Conservation (phyloP, 2,888 invertebrate genomes). For the Lissocephala sabroskyi region DNA sequence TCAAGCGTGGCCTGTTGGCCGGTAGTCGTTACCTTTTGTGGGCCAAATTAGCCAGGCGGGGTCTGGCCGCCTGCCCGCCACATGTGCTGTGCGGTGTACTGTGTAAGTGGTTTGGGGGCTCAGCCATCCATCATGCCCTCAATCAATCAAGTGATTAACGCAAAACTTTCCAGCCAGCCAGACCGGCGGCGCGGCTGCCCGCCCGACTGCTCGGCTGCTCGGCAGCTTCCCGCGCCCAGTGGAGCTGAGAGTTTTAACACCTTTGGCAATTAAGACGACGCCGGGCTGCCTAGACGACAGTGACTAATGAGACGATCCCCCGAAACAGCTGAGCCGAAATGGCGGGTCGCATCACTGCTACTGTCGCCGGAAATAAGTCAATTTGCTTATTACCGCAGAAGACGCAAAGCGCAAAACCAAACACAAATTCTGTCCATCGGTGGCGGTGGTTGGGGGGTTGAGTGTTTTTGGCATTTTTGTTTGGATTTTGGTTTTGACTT, state of each 20-base stretch:
- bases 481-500: too few species aligned
- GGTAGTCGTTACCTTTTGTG: too few species aligned
- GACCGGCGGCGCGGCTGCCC: too few species aligned
- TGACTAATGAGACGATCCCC: slow-evolving; percentile 58
- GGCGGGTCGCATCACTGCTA: slow-evolving; percentile 13
- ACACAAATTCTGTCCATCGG: too few species aligned
- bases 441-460: too few species aligned
- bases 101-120: too few species aligned
- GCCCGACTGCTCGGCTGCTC: too few species aligned
- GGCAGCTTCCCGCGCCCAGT: slow-evolving; percentile 18
- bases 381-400: slow-evolving; percentile 46
- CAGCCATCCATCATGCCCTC: slow-evolving; percentile 53
- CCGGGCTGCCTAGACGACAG: slow-evolving; percentile 45
- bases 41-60: too few species aligned
- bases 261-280: slow-evolving; percentile 50
- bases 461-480: too few species aligned
- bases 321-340: slow-evolving; percentile 40
- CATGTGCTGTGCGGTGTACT: too few species aligned
- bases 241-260: slow-evolving; percentile 41
- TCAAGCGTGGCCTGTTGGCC: too few species aligned
- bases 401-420: slow-evolving; percentile 20
- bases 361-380: slow-evolving; percentile 53
- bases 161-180: slow-evolving; percentile 28
- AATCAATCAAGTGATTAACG: slow-evolving; percentile 48
- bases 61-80: too few species aligned